A percentile compares a stretch with the other conserved stretches of the same genome.
Conservation (phyloP, 2,113 vertebrate genomes). For the Balaeniceps rex region DNA sequence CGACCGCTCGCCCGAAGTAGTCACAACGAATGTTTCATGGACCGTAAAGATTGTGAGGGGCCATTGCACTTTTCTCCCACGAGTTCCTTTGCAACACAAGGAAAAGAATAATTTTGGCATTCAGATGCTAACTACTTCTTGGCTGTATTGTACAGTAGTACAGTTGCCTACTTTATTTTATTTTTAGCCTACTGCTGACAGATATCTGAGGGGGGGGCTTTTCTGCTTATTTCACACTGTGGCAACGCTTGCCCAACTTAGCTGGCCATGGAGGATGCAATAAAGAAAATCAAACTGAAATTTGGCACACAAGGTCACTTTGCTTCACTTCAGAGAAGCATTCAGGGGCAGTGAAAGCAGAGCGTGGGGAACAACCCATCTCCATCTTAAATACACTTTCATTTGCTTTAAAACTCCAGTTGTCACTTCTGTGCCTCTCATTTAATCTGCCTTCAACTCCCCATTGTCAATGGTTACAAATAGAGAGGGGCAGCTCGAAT, state of each 20-base stretch:
- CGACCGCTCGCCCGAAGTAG: rapidly evolving
- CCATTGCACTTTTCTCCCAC: background rate
- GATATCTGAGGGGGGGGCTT: background rate
- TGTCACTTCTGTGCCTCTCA: background rate
- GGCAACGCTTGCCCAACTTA: background rate
- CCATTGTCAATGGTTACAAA: background rate
- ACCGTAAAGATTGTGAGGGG: background rate
- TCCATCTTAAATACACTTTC: background rate
- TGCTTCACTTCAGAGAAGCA: background rate
- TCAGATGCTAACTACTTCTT: background rate
- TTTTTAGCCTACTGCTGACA: background rate
- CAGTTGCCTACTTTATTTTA: background rate
- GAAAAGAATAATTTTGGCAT: background rate
- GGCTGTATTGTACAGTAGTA: background rate
- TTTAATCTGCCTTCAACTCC: background rate
- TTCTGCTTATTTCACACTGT: background rate
- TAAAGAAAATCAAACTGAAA: background rate
- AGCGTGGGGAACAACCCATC: background rate
- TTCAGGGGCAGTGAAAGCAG: background rate
- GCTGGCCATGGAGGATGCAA: background rate
- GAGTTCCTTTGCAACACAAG: background rate
- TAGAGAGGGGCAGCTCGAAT: background rate
- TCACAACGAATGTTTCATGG: background rate
- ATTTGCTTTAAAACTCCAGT: background rate
- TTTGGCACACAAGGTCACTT: background rate